These are phyloP conservation scores for Drosophila melanogaster DNA, from an alignment of 1,140 invertebrate genomes.

Conservation along the genomic window Release_6_plus_ISO1_MT NT_037436.4:22130501-22131000, in stretches of 20 bases:
- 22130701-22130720: constrained; percentile 26
- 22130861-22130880: constrained; percentile 84
- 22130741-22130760: constrained; percentile 43
- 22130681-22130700: neutral
- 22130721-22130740: constrained; percentile 37
- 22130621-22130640: neutral
- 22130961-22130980: neutral
- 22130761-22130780: constrained; percentile 18
- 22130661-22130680: too few relatives aligned
- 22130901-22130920: constrained; percentile 69
- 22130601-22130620: too few relatives aligned
- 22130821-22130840: constrained; percentile 46
- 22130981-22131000: constrained; percentile 32
- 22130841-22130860: constrained; percentile 79
- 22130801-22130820: constrained; percentile 56
- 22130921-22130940: constrained; percentile 29
- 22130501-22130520: too few relatives aligned
- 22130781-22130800: neutral
- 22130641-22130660: too few relatives aligned
- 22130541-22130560: too few relatives aligned
- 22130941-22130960: neutral
- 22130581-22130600: too few relatives aligned
- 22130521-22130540: too few relatives aligned
- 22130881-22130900: constrained; percentile 83
- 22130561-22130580: too few relatives aligned